Percentiles rank a stretch among this genome's conserved stretches.
Conservation (phyloP, 2,888 invertebrate genomes). For the Autographa pulchrina region DNA sequence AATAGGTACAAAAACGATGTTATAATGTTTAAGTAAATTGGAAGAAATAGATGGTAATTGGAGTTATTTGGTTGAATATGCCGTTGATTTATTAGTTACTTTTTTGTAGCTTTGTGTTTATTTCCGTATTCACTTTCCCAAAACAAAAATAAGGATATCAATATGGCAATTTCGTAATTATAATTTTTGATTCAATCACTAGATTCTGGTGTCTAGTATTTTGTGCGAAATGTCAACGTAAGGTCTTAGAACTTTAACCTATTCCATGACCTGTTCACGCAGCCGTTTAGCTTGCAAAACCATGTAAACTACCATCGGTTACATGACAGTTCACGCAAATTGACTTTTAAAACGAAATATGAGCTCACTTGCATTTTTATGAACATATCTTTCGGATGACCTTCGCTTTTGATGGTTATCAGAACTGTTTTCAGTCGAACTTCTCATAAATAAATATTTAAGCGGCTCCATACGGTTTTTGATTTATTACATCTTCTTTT, state of each 20-base stretch:
- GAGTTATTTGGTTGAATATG: neutral
- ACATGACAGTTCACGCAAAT: conserved; percentile 29
- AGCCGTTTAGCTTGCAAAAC: conserved; percentile 15
- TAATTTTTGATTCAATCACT: neutral
- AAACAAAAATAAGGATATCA: no score
- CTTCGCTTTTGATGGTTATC: conserved; percentile 49
- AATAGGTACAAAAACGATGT: no score
- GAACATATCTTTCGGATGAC: conserved; percentile 30
- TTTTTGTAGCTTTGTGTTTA: no score
- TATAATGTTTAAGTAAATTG: no score
- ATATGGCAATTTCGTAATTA: neutral
- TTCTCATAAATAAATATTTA: conserved; percentile 35
- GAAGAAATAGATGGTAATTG: no score
- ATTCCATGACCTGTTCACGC: conserved; percentile 12
- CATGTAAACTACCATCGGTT: conserved; percentile 31
- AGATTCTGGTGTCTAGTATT: neutral
- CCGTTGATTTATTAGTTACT: no score
- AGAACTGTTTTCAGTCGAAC: conserved; percentile 29
- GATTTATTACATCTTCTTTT: conserved; percentile 46
- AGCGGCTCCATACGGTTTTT: conserved; percentile 39
- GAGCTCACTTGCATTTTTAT: conserved; percentile 35
- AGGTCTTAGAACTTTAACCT: conserved; percentile 28
- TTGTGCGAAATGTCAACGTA: neutral
- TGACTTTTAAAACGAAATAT: conserved; percentile 19
- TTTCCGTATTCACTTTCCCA: no score